A percentile compares a stretch with the other conserved stretches of the same genome.
Conservation (phyloP, 2,113 vertebrate genomes). For the Aphelocoma coerulescens region DNA sequence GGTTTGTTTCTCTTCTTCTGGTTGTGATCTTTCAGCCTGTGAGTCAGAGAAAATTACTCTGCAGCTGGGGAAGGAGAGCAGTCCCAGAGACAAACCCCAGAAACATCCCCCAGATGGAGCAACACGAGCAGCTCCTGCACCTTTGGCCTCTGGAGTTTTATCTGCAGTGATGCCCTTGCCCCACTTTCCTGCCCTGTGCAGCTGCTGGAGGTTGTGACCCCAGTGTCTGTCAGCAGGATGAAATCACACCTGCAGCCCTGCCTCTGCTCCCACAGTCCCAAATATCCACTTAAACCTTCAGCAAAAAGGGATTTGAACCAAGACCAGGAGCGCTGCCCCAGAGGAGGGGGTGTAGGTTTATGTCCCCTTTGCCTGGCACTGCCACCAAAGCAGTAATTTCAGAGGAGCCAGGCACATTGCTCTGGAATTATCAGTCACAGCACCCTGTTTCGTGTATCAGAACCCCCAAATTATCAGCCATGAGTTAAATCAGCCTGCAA, state of each 20-base stretch:
- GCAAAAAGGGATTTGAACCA: not conserved
- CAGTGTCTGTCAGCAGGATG: not conserved
- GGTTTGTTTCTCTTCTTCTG: not conserved
- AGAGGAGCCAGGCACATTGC: not conserved
- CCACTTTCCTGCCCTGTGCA: not conserved
- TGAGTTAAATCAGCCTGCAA: not conserved
- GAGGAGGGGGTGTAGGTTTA: not conserved
- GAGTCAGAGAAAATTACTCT: not conserved
- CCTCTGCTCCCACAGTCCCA: not conserved
- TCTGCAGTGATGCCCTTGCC: not conserved
- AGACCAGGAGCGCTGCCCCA: rapidly evolving
- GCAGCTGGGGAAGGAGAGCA: not conserved
- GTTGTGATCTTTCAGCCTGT: not conserved
- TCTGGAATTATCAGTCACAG: not conserved
- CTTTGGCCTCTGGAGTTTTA: not conserved
- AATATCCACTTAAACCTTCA: not conserved
- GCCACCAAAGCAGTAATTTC: not conserved
- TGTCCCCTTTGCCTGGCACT: rapidly evolving
- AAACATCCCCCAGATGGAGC: not conserved
- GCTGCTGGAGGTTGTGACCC: not conserved
- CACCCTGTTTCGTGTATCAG: not conserved
- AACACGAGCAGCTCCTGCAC: rapidly evolving
- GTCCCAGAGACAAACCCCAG: not conserved
- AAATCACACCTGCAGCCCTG: conserved; percentile 8
- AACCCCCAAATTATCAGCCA: not conserved